Evolutionary conservation across 2,113 vertebrate genomes (phyloP).

Genomic region (Cettia cetti): DNA sequence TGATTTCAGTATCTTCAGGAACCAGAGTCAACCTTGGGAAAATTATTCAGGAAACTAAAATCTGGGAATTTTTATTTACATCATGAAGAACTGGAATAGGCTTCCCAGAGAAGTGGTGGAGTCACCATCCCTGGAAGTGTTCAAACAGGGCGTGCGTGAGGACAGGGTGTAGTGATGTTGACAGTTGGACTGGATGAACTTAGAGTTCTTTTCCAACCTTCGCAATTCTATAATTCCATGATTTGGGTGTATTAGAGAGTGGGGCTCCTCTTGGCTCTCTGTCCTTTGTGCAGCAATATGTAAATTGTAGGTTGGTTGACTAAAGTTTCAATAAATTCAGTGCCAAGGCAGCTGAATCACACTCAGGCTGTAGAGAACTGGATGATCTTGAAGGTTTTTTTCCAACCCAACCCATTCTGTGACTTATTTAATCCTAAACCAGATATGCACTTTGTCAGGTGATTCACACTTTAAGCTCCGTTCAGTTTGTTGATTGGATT

Average conservation of each 20-base stretch:
- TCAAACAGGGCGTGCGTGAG: neutral
- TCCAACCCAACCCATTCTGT: neutral
- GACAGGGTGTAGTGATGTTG: neutral
- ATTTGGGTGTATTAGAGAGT: neutral
- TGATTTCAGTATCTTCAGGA: neutral
- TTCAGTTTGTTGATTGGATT: neutral
- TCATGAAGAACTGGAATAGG: neutral
- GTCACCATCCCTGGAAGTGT: neutral
- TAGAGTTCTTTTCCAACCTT: neutral
- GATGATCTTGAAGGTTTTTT: neutral
- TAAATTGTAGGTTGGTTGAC: neutral
- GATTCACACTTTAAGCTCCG: neutral
- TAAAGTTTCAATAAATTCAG: neutral
- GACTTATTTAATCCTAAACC: neutral
- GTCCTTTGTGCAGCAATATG: neutral
- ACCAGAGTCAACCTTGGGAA: neutral
- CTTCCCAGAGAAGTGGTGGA: neutral
- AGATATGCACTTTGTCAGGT: neutral
- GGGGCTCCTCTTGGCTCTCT: neutral
- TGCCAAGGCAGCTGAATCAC: neutral
- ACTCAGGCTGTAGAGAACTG: neutral
- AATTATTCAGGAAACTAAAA: neutral
- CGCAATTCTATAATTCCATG: neutral
- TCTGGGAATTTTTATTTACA: neutral
- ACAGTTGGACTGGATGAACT: neutral